Base-by-base conservation (phyloP, 2,113 vertebrate species). In the Nematolebias whitei region DNA sequence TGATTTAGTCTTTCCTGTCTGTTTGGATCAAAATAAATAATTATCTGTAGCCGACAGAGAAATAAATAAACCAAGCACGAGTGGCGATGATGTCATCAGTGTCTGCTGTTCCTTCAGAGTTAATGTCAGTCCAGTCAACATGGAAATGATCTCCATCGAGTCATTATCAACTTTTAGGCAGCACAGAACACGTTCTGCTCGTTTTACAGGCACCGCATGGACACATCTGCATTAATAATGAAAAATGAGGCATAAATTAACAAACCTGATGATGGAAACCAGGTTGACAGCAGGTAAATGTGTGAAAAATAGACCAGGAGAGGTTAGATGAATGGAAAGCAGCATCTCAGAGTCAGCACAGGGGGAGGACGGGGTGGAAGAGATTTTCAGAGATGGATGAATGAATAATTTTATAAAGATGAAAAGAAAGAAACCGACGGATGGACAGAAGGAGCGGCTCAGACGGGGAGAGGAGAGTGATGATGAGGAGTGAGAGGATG, bases 391-490 rank as follows among this genome's bases (percentile, higher is more conserved):
- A 45, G 70, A 49, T n/a, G 14, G 63, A 68, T 43, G 26, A 59
- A 49, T 7, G 49, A 56, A 52, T 43, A 16, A 64, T 35, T 19
- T 51, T 50, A 0, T 12, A 3, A 56, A 5, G 16, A 60, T 38
- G 44, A 18, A 60, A 66, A 53, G 4, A 13, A 44, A 71, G 35
- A 32, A 41, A 35, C 26, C 40, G 38, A 61, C 19, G 19, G 57
- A 76, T 63, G 63, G 63, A 63, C 45, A 1, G 52, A 58, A 20
- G 50, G 47, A 18, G 40, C 38, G 32, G 10, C n/a, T n/a, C n/a
- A 65, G 57, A 59, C n/a, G n/a, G 43, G 3, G 57, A 50, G 53
- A 40, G 44, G 26, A 56, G 56, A 62, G 26, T 19, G 29, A 80
- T 52, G 43, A 35, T 12, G 14, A 29, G 18, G 40, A 67, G 12